These are phyloP conservation scores for Ciconia maguari DNA, from an alignment of 2,113 vertebrate species.

Conservation along the genomic window DNA sequence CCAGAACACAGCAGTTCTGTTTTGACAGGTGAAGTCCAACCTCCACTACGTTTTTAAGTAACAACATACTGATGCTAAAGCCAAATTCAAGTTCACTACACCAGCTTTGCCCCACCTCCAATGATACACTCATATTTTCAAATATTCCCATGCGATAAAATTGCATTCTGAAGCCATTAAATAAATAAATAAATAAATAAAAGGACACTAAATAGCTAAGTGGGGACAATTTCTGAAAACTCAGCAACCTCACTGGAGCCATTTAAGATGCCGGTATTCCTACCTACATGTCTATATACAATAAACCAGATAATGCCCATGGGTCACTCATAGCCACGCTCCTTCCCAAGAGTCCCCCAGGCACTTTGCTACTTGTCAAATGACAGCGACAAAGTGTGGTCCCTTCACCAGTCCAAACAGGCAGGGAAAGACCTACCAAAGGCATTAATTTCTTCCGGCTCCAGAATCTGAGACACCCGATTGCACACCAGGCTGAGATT, in stretches of 20 bases:
- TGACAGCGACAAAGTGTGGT: background rate
- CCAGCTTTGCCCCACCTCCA: background rate
- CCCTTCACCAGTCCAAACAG: background rate
- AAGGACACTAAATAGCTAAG: background rate
- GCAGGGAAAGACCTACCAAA: background rate
- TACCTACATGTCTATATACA: fast-evolving
- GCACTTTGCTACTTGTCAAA: background rate
- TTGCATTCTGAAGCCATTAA: background rate
- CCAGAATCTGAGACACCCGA: background rate
- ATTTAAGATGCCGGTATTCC: background rate
- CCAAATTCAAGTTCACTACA: background rate
- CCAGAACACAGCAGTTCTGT: background rate
- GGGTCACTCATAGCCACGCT: background rate
- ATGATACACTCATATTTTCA: background rate
- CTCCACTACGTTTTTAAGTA: background rate
- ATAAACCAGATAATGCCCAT: background rate
- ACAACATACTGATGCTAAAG: background rate
- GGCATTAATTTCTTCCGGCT: background rate
- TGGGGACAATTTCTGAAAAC: background rate
- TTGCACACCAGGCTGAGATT: background rate
- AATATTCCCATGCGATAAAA: background rate
- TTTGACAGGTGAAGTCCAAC: background rate
- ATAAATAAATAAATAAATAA: background rate
- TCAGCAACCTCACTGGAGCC: background rate
- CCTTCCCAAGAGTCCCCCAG: background rate